Percentiles rank a stretch among this genome's conserved stretches.
Conservation (phyloP, 2,113 vertebrate genomes). For the Trichomycterus rosablanca region DNA sequence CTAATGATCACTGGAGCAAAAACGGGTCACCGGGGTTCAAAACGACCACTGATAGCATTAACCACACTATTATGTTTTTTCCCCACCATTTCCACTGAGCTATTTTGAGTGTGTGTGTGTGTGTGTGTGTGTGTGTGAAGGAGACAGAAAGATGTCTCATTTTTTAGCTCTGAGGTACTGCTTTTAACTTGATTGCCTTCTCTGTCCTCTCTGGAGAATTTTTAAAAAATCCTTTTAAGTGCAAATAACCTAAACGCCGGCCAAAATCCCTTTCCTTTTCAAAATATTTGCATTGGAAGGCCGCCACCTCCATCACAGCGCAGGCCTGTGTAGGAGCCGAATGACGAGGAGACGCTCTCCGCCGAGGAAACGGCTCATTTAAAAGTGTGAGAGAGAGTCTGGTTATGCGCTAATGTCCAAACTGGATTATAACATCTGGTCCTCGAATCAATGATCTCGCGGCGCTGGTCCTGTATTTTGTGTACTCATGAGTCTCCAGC, state of each 20-base stretch:
- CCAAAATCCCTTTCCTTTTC: conserved; percentile 70
- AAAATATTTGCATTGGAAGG: conserved; percentile 73
- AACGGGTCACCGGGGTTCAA: too few species aligned
- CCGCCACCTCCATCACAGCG: conserved; percentile 63
- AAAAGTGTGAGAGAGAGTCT: conserved; percentile 43
- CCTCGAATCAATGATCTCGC: conserved; percentile 5
- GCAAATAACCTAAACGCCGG: conserved; percentile 67
- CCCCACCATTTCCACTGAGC: not conserved
- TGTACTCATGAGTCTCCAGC: conserved; percentile 9
- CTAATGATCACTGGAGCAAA: not conserved
- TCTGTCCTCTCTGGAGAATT: conserved; percentile 55
- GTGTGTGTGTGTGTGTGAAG: not conserved
- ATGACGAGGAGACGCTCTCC: conserved; percentile 62
- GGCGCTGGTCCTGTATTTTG: not conserved
- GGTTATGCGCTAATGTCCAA: conserved; percentile 1
- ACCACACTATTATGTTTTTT: not conserved
- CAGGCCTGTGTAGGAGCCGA: conserved; percentile 65
- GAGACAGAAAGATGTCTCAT: conserved; percentile 47
- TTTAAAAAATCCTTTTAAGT: conserved; percentile 56
- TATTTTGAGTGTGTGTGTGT: conserved; percentile 1
- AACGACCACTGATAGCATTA: not conserved
- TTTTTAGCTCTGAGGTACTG: conserved; percentile 57
- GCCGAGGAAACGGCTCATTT: conserved; percentile 65
- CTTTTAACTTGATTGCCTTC: conserved; percentile 66
- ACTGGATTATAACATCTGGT: conserved; percentile 12